Evolutionary conservation across 2,113 vertebrate species (phyloP), one percentile per base, ranked within the genome.

Genomic region (Entosphenus tridentatus): DNA sequence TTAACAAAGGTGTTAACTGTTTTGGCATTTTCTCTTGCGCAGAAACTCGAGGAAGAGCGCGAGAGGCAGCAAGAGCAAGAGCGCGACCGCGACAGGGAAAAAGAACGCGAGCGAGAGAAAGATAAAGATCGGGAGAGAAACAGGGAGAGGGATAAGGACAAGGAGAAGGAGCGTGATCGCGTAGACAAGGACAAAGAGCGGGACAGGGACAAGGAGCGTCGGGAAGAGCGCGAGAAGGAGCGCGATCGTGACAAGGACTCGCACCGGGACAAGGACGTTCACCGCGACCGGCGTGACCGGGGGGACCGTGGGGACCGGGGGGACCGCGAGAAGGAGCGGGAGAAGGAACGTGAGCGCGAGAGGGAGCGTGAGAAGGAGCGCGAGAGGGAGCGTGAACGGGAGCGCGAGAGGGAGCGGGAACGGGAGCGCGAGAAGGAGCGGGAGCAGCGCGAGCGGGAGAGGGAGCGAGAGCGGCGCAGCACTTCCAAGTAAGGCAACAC

Each of bases 31-130:
- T 79, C 86, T 87, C 84, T 83, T 86, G 87, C 81, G 79, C 92
- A 96, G 90, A 96, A 96, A 84, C 84, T 96, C 80, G 90, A 96
- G 80, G 90, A 96, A 81, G 90, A 96, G 57, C 62, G 18, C 12
- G 70, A 68, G 70, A 67, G 67, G 68, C 67, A 71, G 67, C 57
- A 68, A 71, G 70, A 55, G 57, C 67, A 57, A 67, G 68, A 68
- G 57, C 67, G 62, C 80, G 96, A 95, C 84, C 82, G 89, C 74
- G 92, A 95, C 77, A 92, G 95, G 82, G 90, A 78, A 95, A 95
- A 82, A 89, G 95, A 57, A 55, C 62, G 18, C 12, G 70, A 68
- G 67, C 67, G 57, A 71, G 68, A 71, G 67, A 71, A 68, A 70
- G 69, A 56, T 65, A 70, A 56, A 67, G 68, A 71, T 17, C 68